These are phyloP conservation scores for Tetranychus piercei DNA, from an alignment of 2,888 invertebrate species.

Conservation along the genomic window DNA sequence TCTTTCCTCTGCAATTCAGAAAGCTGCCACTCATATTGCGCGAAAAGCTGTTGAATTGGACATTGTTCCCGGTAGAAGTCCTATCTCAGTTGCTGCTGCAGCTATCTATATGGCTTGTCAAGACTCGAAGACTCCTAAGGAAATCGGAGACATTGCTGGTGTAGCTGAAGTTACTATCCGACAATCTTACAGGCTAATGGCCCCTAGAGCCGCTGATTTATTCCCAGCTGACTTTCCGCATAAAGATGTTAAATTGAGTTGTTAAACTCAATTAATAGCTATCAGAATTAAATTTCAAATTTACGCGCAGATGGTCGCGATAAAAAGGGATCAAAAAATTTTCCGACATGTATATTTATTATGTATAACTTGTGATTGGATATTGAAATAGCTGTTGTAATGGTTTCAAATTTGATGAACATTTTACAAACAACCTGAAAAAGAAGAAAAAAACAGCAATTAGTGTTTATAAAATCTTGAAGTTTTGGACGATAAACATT, in stretches of 20 bases:
- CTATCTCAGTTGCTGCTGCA: conserved; percentile 95
- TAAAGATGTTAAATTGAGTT: conserved; percentile 33
- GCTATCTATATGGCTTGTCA: conserved; percentile 99
- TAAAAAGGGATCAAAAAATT: too few species aligned
- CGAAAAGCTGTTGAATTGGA: conserved; percentile 88
- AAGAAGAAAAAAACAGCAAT: background rate
- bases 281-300: too few species aligned
- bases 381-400: background rate
- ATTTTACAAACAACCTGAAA: background rate
- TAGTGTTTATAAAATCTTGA: too few species aligned
- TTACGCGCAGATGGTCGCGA: too few species aligned
- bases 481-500: too few species aligned
- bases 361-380: background rate
- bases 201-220: conserved; percentile 70
- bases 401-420: background rate
- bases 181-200: conserved; percentile 92
- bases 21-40: conserved; percentile 87
- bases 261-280: too few species aligned
- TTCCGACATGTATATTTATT: background rate
- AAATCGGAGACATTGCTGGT: conserved; percentile 94
- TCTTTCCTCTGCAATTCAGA: conserved; percentile 44
- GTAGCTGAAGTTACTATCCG: conserved; percentile 95
- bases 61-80: conserved; percentile 89
- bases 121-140: conserved; percentile 84
- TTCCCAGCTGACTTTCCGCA: conserved; percentile 95